Evolutionary conservation across 2,113 vertebrate species (phyloP), one percentile per base, ranked within the genome.

Genomic region (Indri indri): DNA sequence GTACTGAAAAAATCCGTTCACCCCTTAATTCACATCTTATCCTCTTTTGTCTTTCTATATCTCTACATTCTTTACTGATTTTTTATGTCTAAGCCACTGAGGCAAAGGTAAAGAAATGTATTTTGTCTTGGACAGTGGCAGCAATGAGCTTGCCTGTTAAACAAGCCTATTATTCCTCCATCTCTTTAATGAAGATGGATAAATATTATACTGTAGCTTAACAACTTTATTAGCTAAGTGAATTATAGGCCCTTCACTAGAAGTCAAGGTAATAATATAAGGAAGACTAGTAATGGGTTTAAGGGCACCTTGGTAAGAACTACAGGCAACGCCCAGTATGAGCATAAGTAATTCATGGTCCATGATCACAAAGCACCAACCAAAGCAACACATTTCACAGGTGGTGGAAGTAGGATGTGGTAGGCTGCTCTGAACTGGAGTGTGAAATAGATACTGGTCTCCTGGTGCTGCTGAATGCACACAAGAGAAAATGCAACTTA

Each of bases 111-210:
- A 91, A 81, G 30, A 91, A 66, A 84, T 42, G 63, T 5, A 83
- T 92, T 95, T 95, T 95, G 23, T 14, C 50, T 94, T n/a, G 8
- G 3, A 40, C 34, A 74, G 27, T 70, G 76, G 37, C 23, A 65
- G 32, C n/a, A 92, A 97, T 82, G n/a, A 65, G 45, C n/a, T 96
- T 96, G 18, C 40, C 57, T 59, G 80, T 88, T 95, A 88, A 95
- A 92, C 12, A 66, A 85, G 18, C 1, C 63, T 88, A 74, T 95
- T 95, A 91, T 80, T 77, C 95, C 50, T 85, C 11, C 90, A 37
- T 88, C 50, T 96, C 34, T 90, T 94, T 96, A 96, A 96, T 91
- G 65, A 85, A 97, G 84, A 92, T 94, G 37, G 59, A 74, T 96
- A 94, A 95, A 95, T 66, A 94, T 77, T 93, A 59, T 63, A 34